A percentile compares a stretch with the other conserved stretches of the same genome.
These are phyloP conservation scores for Sesia bembeciformis DNA, from an alignment of 2,888 invertebrate genomes.

Conservation along the genomic window DNA sequence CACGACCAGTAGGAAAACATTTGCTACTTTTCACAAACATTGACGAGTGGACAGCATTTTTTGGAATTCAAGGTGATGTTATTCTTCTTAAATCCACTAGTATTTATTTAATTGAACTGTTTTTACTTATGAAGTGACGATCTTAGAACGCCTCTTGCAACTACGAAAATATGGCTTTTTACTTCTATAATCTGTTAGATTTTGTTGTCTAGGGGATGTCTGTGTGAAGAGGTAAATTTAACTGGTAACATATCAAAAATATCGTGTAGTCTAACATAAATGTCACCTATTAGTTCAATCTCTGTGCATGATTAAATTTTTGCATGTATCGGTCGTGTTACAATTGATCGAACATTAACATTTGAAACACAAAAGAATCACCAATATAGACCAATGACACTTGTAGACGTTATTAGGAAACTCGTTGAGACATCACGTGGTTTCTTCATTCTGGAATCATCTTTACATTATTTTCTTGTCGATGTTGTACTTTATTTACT, in stretches of 20 bases:
- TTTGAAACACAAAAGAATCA: not conserved
- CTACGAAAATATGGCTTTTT: not conserved
- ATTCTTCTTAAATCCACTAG: too few relatives aligned
- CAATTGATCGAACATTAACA: conserved; percentile 13
- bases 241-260: conserved; percentile 10
- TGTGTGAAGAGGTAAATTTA: conserved; percentile 35
- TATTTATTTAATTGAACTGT: too few relatives aligned
- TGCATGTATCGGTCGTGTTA: conserved; percentile 39
- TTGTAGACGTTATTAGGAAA: not conserved
- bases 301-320: conserved; percentile 36
- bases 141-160: not conserved
- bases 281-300: conserved; percentile 20
- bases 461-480: conserved; percentile 17
- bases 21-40: too few relatives aligned
- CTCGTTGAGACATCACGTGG: not conserved
- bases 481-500: conserved; percentile 38
- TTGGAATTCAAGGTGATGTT: too few relatives aligned
- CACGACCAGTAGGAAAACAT: too few relatives aligned
- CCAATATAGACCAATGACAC: not conserved
- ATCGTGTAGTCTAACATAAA: conserved; percentile 30
- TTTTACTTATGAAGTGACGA: not conserved
- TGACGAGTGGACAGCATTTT: too few relatives aligned
- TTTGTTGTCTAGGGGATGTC: conserved; percentile 35
- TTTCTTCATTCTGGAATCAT: not conserved
- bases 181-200: conserved; percentile 24